Base-by-base conservation (phyloP, 2,113 vertebrate genomes). In the Pomatorhinus ruficollis region DNA sequence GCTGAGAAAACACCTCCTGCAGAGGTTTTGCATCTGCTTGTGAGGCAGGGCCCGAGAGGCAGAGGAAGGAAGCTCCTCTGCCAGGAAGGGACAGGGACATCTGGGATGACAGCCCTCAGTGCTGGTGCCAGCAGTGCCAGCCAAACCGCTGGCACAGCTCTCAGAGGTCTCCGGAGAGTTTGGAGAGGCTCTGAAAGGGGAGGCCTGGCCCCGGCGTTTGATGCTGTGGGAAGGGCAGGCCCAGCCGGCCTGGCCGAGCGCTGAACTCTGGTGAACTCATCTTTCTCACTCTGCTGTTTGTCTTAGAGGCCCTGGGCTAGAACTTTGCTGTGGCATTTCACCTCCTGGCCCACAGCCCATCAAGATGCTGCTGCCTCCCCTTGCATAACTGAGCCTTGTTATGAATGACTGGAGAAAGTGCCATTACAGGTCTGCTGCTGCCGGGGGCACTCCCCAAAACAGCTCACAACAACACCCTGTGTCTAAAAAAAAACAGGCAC, bases 271-370 rank as follows among this genome's bases (percentile, higher is more conserved):
- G 39, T 0, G 6, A 95, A 60, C 79, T 59, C 54, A 2, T 31
- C 70, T 12, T 77, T 90, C 93, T 91, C 92, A 72, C 83, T 27
- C 71, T 42, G 54, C 11, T 61, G 79, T 88, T 92, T 95, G 83
- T 40, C 83, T 80, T 7, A 23, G 72, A 59, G 71, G 94, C 90
- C 76, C 44, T 66, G 71, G 93, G 92, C 90, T 95, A 88, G 83
- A 83, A 57, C 37, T 66, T 49, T 69, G 65, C 61, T 11, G 31
- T 69, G 83, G 57, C 65, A 57, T 80, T 89, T 91, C 84, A 69
- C 40, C 69, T 84, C 61, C 56, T 95, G 87, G 78, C 87, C 61
- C 9, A 3, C 44, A 69, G 93, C 87, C 87, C 75, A 37, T 69
- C 24, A 0, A 0, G 5, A 45, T 79, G 52, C 68, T 8, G 33